These are phyloP conservation scores for Anableps anableps DNA, from an alignment of 2,797 vertebrate species.

Conservation along the genomic window DNA sequence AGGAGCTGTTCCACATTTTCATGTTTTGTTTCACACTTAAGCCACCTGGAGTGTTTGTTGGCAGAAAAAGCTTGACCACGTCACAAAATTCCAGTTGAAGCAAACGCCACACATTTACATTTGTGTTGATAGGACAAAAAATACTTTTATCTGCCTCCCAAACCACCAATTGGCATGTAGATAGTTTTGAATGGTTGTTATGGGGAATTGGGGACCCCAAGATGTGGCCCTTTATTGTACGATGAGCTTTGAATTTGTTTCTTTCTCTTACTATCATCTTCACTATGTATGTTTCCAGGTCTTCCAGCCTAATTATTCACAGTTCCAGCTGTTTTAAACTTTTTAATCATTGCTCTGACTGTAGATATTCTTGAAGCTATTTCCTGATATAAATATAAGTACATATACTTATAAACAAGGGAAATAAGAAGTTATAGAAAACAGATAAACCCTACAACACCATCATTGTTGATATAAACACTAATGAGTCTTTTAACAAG, in stretches of 20 bases:
- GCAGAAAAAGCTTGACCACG: background rate
- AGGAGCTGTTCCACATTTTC: no score
- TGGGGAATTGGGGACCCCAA: background rate
- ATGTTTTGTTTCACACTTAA: no score
- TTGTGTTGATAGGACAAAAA: background rate
- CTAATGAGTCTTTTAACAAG: no score
- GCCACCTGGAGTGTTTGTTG: no score
- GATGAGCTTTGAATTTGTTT: background rate
- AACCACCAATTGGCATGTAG: background rate
- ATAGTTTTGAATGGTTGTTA: background rate
- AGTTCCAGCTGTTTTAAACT: background rate
- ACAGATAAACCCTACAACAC: no score
- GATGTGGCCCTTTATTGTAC: background rate
- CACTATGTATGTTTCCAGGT: background rate
- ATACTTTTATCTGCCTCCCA: no score
- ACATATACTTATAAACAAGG: background rate
- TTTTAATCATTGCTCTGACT: background rate
- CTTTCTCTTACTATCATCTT: background rate
- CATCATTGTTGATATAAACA: no score
- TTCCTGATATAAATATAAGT: background rate
- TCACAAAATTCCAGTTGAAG: no score
- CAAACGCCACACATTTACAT: no score
- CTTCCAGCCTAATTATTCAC: background rate
- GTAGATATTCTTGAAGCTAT: background rate
- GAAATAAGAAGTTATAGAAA: no score